Percentiles rank a stretch among this genome's conserved stretches.
Conservation (phyloP, 2,888 invertebrate species). For the Melangyna quadrimaculata region DNA sequence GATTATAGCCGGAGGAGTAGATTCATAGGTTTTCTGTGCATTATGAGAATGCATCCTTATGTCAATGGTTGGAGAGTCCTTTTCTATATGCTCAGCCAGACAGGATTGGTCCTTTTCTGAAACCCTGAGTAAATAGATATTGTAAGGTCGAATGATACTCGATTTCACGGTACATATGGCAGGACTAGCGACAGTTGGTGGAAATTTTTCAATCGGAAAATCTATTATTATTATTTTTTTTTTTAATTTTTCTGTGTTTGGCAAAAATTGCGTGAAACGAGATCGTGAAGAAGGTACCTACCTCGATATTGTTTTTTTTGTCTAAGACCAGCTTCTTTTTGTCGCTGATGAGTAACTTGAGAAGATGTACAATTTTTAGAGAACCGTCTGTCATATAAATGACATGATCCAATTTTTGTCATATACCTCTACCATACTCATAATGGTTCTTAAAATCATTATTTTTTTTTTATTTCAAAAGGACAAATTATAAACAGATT, state of each 20-base stretch:
- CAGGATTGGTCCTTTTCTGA: slow-evolving; percentile 39
- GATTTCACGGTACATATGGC: slow-evolving; percentile 67
- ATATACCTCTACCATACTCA: slow-evolving; percentile 19
- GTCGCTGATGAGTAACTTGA: slow-evolving; percentile 58
- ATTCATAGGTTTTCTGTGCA: slow-evolving; percentile 38
- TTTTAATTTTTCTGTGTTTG: slow-evolving; percentile 27
- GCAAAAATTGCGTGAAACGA: slow-evolving; percentile 59
- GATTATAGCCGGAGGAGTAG: slow-evolving; percentile 37
- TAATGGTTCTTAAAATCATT: slow-evolving; percentile 3
- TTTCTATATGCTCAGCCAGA: neutral
- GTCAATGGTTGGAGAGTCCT: slow-evolving; percentile 40
- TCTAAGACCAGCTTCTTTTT: slow-evolving; percentile 29
- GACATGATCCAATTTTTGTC: slow-evolving; percentile 67
- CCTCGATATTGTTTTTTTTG: neutral
- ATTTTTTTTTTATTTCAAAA: neutral
- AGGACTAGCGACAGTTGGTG: slow-evolving; percentile 61
- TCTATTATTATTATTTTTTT: slow-evolving; percentile 38
- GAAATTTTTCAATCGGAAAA: slow-evolving; percentile 65
- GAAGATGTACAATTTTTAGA: slow-evolving; percentile 53
- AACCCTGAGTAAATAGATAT: slow-evolving; percentile 64
- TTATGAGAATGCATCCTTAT: slow-evolving; percentile 65
- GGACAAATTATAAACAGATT: neutral
- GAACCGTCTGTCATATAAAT: slow-evolving; percentile 64
- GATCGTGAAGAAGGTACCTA: slow-evolving; percentile 26
- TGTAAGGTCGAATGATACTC: slow-evolving; percentile 32